Percentiles rank a stretch among this genome's conserved stretches.
These are phyloP conservation scores for Mamestra brassicae DNA, from an alignment of 2,888 invertebrate genomes.

Conservation along the genomic window DNA sequence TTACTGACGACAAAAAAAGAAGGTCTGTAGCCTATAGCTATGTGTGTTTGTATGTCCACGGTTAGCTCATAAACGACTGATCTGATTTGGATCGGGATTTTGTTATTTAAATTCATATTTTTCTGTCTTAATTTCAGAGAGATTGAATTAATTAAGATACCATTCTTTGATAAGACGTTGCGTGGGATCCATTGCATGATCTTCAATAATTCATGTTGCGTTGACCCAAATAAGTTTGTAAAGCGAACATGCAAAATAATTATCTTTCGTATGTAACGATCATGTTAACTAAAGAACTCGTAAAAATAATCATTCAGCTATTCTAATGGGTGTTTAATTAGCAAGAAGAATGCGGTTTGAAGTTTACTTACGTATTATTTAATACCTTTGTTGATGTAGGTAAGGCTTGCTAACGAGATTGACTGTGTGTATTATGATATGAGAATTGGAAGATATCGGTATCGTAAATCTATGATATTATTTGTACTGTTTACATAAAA, in stretches of 20 bases:
- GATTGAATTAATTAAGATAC: background rate
- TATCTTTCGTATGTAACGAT: slow-evolving; percentile 27
- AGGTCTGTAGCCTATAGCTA: too few relatives aligned
- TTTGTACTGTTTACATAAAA: background rate
- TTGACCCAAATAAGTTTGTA: slow-evolving; percentile 21
- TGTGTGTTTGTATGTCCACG: too few relatives aligned
- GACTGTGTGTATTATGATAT: background rate
- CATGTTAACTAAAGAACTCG: slow-evolving; percentile 13
- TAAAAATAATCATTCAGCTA: slow-evolving; percentile 31
- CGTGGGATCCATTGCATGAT: slow-evolving; percentile 18
- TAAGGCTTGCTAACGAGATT: slow-evolving; percentile 15
- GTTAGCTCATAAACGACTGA: too few relatives aligned
- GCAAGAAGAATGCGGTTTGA: slow-evolving; percentile 34
- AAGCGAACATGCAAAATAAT: slow-evolving; percentile 28
- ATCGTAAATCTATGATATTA: too few relatives aligned
- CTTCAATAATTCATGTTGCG: slow-evolving; percentile 11
- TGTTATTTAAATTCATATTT: background rate
- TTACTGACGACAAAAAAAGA: too few relatives aligned
- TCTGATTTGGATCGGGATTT: too few relatives aligned
- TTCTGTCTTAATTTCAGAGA: background rate
- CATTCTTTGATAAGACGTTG: background rate
- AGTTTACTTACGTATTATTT: slow-evolving; percentile 45
- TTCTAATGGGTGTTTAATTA: slow-evolving; percentile 47
- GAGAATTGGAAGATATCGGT: too few relatives aligned
- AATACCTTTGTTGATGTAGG: slow-evolving; percentile 28